Percentiles rank a stretch among this genome's conserved stretches.
phyloP scores from a whole-genome alignment of 2,113 vertebrate species.

The Gopherus flavomarginatus region DNA sequence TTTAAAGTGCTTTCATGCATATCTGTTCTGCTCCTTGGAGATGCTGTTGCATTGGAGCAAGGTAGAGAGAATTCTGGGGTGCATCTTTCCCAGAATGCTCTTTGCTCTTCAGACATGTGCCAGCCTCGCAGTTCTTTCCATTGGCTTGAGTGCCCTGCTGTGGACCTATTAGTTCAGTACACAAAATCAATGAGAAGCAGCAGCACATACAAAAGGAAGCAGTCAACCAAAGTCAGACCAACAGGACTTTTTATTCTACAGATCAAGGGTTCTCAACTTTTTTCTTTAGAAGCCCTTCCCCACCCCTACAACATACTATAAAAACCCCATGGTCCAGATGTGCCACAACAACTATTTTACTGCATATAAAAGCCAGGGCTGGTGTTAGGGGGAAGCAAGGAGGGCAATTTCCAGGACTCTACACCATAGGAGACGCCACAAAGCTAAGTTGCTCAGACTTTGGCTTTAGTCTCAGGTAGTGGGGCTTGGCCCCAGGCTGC shows the following conservation, averaged over 20 bases:
- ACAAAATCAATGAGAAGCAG: background rate
- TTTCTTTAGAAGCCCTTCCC: too few relatives aligned
- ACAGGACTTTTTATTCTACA: background rate
- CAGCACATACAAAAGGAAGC: background rate
- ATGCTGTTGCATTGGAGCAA: background rate
- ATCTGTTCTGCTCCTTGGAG: background rate
- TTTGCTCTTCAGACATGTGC: background rate
- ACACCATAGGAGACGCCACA: too few relatives aligned
- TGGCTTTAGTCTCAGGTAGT: too few relatives aligned
- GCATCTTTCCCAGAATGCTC: background rate
- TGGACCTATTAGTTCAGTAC: rapidly evolving
- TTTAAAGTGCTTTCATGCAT: slow-evolving; percentile 11
- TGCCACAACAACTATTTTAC: too few relatives aligned
- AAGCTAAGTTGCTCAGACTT: too few relatives aligned
- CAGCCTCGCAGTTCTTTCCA: background rate
- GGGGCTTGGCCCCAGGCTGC: too few relatives aligned
- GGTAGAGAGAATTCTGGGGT: background rate
- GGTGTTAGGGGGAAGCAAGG: too few relatives aligned
- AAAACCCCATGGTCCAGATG: too few relatives aligned
- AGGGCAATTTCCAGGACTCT: too few relatives aligned
- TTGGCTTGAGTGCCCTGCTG: background rate
- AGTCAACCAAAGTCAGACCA: background rate
- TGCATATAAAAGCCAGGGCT: too few relatives aligned
- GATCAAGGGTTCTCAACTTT: background rate
- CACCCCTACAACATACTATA: too few relatives aligned